Base-by-base conservation (phyloP, 1,140 invertebrate species). In the Ptiloglossa arizonensis region DNA sequence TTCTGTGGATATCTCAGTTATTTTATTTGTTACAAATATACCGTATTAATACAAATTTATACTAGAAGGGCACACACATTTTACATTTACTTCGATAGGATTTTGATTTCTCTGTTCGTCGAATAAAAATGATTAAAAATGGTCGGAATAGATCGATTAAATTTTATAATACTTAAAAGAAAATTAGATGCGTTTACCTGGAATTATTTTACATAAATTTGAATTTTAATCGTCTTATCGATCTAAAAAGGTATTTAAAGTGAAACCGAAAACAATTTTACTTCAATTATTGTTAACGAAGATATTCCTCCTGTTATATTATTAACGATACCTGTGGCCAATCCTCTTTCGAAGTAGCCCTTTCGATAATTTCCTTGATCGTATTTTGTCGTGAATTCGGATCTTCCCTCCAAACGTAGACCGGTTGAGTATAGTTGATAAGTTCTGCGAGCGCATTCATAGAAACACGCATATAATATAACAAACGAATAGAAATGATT, bases 331-430 rank as follows among this genome's bases (percentile, higher is more conserved):
- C 96, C 94, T 98, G 97, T n/a, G 97, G 97, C 97, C 98, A 99
- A 87, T 97, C 95, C 66, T 97, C 95, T 54, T 95, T 94, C 0
- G 97, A 97, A 0, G 95, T 96, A 0, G 97, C 97, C 69, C 98
- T 94, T 70, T 95, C 94, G 52, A 97, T 96, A 75, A 99, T 99
- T 88, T 98, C 96, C 88, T 96, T 96, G 73, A 98, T 97, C 2
- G 97, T 98, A 84, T 97, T 97, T 86, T 97, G 96, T 4, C 98
- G 93, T 0, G 98, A 99, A 90, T 98, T 96, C 0, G 97, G 96
- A 93, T 98, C 97, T 88, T 98, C 97, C 57, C 98, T 93, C 93
- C 96, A 96, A 15, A 99, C 98, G 88, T 98, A 98, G 19, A 99
- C 96, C 0, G 98, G 98, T 92, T 99, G 98, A 0, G 97, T 98